phyloP scores from a whole-genome alignment of 1,140 invertebrate species.

The Orius insidiosus region DNA sequence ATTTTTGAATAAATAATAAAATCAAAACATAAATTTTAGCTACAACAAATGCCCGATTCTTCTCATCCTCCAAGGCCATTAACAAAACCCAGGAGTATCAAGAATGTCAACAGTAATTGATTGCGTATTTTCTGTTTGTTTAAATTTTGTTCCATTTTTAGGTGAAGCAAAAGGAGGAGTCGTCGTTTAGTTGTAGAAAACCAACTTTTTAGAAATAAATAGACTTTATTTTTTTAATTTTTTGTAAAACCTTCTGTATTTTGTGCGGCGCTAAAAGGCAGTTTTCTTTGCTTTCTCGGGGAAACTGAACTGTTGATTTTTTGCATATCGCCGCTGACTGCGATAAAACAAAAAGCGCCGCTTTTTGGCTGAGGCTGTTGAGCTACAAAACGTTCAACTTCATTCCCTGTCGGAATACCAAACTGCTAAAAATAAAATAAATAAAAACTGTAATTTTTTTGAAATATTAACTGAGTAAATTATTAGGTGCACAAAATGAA shows the following conservation, averaged over 20 bases:
- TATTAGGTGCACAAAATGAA: too few relatives aligned
- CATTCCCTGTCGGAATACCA: conserved; percentile 26
- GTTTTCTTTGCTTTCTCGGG: too few relatives aligned
- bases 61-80: not conserved
- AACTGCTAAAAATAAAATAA: conserved; percentile 23
- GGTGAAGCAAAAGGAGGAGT: conserved; percentile 6
- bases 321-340: conserved; percentile 26
- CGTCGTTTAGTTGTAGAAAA: conserved; percentile 1
- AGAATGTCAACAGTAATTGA: not conserved
- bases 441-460: too few relatives aligned
- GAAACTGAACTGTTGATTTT: too few relatives aligned
- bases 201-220: too few relatives aligned
- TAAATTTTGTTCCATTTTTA: not conserved
- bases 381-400: conserved; percentile 27
- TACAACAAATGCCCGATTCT: not conserved
- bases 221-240: too few relatives aligned
- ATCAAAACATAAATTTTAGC: too few relatives aligned
- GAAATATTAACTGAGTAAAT: too few relatives aligned
- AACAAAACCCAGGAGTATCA: not conserved
- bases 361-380: conserved; percentile 27
- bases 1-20: not conserved
- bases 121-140: not conserved
- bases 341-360: conserved; percentile 32
- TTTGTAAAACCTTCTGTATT: too few relatives aligned
- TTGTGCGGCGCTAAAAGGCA: too few relatives aligned